phyloP scores from a whole-genome alignment of 2,888 invertebrate genomes.

The Acleris sparsana region DNA sequence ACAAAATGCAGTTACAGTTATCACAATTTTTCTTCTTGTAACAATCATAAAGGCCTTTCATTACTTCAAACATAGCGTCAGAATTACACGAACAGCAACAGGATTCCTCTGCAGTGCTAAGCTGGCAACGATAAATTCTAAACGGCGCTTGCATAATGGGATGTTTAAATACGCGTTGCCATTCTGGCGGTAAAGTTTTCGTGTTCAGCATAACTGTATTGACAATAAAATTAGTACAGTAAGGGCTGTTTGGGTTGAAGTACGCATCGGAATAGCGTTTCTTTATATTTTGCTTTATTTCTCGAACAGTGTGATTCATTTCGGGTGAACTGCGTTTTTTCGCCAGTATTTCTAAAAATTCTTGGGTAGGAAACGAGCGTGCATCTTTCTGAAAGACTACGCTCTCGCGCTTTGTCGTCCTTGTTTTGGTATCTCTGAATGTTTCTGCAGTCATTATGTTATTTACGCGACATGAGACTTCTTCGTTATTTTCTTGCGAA shows the following conservation, averaged over 20 bases:
- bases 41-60: constrained; percentile 71
- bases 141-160: constrained; percentile 11
- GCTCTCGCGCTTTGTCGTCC: too few species aligned
- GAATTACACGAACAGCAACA: constrained; percentile 68
- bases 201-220: not conserved
- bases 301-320: not conserved
- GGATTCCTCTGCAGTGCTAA: constrained; percentile 52
- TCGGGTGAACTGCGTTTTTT: constrained; percentile 4
- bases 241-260: not conserved
- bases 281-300: not conserved
- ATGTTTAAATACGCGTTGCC: constrained; percentile 5
- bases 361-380: not conserved
- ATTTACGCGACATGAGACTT: too few species aligned
- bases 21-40: constrained; percentile 70
- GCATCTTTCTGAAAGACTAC: not conserved
- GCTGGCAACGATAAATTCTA: constrained; percentile 56
- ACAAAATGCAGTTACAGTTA: constrained; percentile 64
- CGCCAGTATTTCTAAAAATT: not conserved
- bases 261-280: not conserved
- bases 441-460: too few species aligned
- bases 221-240: not conserved
- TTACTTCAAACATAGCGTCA: constrained; percentile 74
- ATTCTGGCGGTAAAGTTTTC: not conserved
- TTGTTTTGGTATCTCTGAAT: too few species aligned
- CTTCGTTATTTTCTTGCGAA: too few species aligned